Base-by-base conservation (phyloP, 2,888 invertebrate genomes). In the Mallateleia sp. region DNA sequence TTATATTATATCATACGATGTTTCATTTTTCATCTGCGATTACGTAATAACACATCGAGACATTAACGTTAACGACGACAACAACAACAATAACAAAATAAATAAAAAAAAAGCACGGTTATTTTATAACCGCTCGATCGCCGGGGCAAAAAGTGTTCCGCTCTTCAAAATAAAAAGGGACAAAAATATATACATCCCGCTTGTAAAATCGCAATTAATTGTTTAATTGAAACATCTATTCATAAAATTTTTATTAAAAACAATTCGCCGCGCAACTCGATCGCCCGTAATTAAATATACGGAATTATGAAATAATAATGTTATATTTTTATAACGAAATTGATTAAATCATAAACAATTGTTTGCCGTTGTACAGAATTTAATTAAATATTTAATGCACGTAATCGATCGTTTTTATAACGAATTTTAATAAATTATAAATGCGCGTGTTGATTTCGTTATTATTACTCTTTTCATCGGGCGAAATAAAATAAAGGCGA, bases 201-300 rank as follows among this genome's bases (percentile, higher is more conserved):
- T 52, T 52, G 45, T 25, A 60, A 79, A 69, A 79, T 79, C 52
- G 78, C 60, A 71, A 79, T 42, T 71, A 79, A 79, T 79, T 79
- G 79, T 79, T 79, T 64, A 71, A 79, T 79, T 79, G 79, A 79
- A 79, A 71, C 69, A 79, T 79, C 79, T 79, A 79, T 79, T 79
- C 62, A 79, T 79, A 58, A 52, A 71, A 79, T 79, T 79, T 52
- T 60, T 54, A 79, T 71, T 69, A 71, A 71, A 79, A 79, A 79
- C 79, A 79, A 71, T 79, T 71, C 60, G 25, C 69, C 18, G 14
- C 62, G 62, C 45, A 79, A 79, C 47, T 79, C 54, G 62, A 79
- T 79, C 62, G 28, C 0, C 38, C 38, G 71, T 79, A 79, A 79
- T 79, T 71, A 71, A 71, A 79, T 62, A 24, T 32, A 54, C 62